These are phyloP conservation scores for Zelleria hepariella DNA, from an alignment of 2,888 invertebrate genomes.

Conservation along the genomic window DNA sequence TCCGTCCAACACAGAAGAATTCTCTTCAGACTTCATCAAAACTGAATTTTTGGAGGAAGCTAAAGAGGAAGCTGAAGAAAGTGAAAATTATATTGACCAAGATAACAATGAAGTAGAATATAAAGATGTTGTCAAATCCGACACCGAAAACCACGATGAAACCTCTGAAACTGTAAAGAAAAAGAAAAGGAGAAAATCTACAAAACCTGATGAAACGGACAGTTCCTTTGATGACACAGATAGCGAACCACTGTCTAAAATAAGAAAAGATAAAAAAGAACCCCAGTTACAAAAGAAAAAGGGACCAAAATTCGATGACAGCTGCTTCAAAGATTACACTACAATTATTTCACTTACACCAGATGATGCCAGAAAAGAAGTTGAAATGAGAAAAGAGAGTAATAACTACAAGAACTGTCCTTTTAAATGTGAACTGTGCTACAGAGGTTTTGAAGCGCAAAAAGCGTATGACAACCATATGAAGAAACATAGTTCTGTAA, in stretches of 20 bases:
- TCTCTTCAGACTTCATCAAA: background rate
- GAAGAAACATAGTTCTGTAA: slow-evolving; percentile 30
- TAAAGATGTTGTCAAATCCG: background rate
- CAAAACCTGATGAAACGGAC: background rate
- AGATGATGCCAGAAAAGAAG: slow-evolving; percentile 29
- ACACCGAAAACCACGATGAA: background rate
- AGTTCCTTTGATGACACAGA: background rate
- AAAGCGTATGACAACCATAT: slow-evolving; percentile 29
- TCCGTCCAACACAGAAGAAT: slow-evolving; percentile 11
- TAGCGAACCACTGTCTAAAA: background rate
- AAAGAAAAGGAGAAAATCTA: background rate
- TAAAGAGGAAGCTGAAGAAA: too few relatives aligned
- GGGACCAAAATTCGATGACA: slow-evolving; percentile 12
- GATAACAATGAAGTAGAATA: background rate
- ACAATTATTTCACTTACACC: slow-evolving; percentile 21
- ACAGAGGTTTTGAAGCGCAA: slow-evolving; percentile 26
- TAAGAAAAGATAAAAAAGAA: background rate
- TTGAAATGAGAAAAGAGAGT: slow-evolving; percentile 28
- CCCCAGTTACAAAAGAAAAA: background rate
- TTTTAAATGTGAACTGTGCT: slow-evolving; percentile 33
- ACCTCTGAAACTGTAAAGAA: background rate
- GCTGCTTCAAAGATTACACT: slow-evolving; percentile 26
- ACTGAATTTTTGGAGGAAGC: too few relatives aligned
- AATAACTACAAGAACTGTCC: slow-evolving; percentile 27
- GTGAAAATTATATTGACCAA: background rate